A percentile compares a stretch with the other conserved stretches of the same genome.
Conservation (phyloP, 2,888 invertebrate species). For the Folsomia candida region DNA sequence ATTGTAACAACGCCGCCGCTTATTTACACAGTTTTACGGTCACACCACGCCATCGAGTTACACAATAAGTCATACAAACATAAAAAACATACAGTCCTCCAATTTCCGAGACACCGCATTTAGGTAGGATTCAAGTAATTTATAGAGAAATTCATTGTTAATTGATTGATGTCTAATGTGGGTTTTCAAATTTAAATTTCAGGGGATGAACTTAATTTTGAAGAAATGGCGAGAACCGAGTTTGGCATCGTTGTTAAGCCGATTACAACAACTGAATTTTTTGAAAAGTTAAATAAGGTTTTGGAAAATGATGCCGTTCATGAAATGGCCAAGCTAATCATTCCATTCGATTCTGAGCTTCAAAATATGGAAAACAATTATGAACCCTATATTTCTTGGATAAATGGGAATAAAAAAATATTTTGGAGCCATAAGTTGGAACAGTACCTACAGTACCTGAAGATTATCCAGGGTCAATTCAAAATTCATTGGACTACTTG, state of each 20-base stretch:
- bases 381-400: neutral
- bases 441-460: neutral
- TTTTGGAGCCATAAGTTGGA: conserved; percentile 4
- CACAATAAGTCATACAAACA: too few species aligned
- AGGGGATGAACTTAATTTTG: neutral
- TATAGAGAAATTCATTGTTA: too few species aligned
- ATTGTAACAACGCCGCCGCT: too few species aligned
- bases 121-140: too few species aligned
- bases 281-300: neutral
- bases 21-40: too few species aligned
- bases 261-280: neutral
- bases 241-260: neutral
- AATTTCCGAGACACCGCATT: too few species aligned
- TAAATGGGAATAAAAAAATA: neutral
- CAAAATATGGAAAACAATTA: neutral
- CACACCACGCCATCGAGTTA: too few species aligned
- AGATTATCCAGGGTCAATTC: neutral
- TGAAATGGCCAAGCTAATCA: neutral
- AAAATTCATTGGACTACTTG: neutral
- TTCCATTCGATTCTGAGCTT: neutral
- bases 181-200: too few species aligned
- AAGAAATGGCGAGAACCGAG: neutral
- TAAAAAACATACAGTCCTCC: too few species aligned
- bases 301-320: neutral
- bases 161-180: too few species aligned